Base-by-base conservation (phyloP, 1,140 invertebrate species). In the Pogonomyrmex barbatus region DNA sequence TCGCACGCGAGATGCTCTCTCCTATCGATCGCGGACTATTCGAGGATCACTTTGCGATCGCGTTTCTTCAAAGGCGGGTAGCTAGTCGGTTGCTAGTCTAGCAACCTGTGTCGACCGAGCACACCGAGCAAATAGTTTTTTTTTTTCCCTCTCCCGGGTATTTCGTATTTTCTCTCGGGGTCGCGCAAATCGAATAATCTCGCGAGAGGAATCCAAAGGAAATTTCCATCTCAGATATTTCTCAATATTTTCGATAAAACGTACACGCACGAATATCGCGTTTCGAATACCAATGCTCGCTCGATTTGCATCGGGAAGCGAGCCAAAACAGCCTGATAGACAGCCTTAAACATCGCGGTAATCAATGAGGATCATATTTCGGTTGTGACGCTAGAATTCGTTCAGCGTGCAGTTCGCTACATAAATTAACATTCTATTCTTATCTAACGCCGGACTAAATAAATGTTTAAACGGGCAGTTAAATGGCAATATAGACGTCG, bases 401-500 rank as follows among this genome's bases (percentile, higher is more conserved):
- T 50, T 60, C 12, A 73, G 30, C 33, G 30, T 33, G 67, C 39
- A 8, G 56, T 30, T 56, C 0, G 4, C 14, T 5, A 70, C n/a
- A 50, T 10, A 60, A 83, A 82, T 82, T 58, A 82, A 83, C 30
- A 24, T 12, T 1, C 10, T 8, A 5, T 47, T 73, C n/a, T 73
- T 83, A 83, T 73, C 54, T 60, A 30, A 39, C 17, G n/a, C 12
- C 67, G 4, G 24, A 47, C 60, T 52, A 65, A 71, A 58, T 58
- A 71, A 82, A 82, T 47, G 42, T 42, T 47, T 10, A 33, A 52
- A 2, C 3, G 45, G 12, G 3, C 33, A 17, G 33, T 60, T 50
- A 83, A 62, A 75, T 30, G 42, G n/a, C 30, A 83, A 82, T 82
- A 73, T 60, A 82, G 67, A 82, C 30, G 24, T 58, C 12, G 30